Conservation (phyloP, 2,888 invertebrate species). For the Gandaritis pyraliata region DNA sequence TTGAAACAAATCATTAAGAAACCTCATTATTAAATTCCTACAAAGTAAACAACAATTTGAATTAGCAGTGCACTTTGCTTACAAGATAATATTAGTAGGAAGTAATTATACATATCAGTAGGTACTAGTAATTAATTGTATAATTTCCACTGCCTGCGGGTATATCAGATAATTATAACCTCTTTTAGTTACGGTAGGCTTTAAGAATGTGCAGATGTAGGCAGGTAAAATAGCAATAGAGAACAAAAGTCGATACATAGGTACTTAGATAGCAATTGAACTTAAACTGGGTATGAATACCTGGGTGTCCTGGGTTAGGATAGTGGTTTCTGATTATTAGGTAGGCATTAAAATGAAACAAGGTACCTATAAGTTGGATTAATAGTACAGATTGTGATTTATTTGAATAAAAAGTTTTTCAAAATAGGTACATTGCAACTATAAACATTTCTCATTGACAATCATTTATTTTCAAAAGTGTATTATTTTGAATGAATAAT, state of each 20-base stretch:
- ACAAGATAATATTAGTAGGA: neutral
- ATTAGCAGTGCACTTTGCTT: neutral
- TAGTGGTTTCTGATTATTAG: too few relatives aligned
- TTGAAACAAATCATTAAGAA: constrained; percentile 15
- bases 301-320: too few relatives aligned
- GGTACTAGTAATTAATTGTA: too few relatives aligned
- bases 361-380: too few relatives aligned
- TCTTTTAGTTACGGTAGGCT: too few relatives aligned
- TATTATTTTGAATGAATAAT: constrained; percentile 16
- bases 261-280: neutral
- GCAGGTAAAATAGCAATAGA: too few relatives aligned
- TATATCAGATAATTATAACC: too few relatives aligned
- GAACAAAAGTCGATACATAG: neutral
- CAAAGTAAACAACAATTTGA: neutral
- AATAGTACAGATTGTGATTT: neutral
- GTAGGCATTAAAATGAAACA: neutral
- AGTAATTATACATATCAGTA: too few relatives aligned
- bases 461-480: neutral
- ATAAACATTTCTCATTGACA: neutral
- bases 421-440: neutral
- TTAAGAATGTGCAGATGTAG: too few relatives aligned
- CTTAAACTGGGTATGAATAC: too few relatives aligned
- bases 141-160: too few relatives aligned
- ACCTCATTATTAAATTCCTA: neutral
- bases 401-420: neutral